A percentile compares a stretch with the other conserved stretches of the same genome.
Conservation (phyloP, 2,797 vertebrate genomes). For the Melanotaenia pygmaea region DNA sequence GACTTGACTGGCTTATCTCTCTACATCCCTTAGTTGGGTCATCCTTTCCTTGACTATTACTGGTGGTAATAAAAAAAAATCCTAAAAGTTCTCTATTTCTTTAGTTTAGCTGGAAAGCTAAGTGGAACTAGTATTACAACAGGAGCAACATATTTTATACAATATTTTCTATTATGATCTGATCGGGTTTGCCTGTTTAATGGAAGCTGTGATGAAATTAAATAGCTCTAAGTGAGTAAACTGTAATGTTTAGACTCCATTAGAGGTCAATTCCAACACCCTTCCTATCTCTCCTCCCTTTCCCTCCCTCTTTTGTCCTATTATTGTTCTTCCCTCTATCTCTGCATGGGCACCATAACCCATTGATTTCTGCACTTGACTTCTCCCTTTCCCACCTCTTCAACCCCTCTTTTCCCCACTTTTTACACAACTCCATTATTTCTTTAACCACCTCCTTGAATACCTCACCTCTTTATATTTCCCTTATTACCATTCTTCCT, state of each 20-base stretch:
- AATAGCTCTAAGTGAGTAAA: slow-evolving; percentile 5
- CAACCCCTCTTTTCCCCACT: slow-evolving; percentile 56
- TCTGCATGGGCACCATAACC: slow-evolving; percentile 88
- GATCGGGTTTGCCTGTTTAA: slow-evolving; percentile 24
- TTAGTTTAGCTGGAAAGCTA: neutral
- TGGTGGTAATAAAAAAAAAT: neutral
- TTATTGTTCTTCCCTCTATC: slow-evolving; percentile 51
- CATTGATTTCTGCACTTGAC: slow-evolving; percentile 79
- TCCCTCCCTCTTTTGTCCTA: slow-evolving; percentile 31
- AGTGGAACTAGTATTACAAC: too few relatives aligned
- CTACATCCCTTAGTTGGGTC: neutral
- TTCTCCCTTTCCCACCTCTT: slow-evolving; percentile 32
- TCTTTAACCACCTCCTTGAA: slow-evolving; percentile 17
- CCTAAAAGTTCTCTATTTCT: neutral
- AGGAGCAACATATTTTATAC: neutral
- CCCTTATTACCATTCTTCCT: slow-evolving; percentile 16
- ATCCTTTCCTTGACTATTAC: neutral
- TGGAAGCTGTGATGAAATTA: slow-evolving; percentile 16
- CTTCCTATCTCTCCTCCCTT: slow-evolving; percentile 65
- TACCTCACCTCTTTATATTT: slow-evolving; percentile 8
- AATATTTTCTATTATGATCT: slow-evolving; percentile 29
- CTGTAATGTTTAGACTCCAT: slow-evolving; percentile 81
- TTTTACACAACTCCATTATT: neutral
- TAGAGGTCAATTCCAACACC: slow-evolving; percentile 84
- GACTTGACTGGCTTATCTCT: neutral